phyloP scores from a whole-genome alignment of 2,797 vertebrate genomes.

The Synanceia verrucosa region DNA sequence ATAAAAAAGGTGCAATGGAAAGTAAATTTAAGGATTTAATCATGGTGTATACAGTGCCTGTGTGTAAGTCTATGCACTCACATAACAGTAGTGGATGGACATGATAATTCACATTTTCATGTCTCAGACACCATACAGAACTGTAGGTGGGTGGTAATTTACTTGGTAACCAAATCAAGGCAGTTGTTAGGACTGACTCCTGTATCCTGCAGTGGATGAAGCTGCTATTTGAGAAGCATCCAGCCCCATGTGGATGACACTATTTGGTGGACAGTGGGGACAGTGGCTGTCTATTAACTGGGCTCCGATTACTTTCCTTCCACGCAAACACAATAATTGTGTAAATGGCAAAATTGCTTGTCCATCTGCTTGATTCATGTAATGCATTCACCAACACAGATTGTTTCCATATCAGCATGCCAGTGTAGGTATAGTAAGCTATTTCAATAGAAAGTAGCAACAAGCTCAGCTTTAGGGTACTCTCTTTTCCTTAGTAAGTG shows the following conservation, averaged over 20 bases:
- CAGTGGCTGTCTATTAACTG: conserved; percentile 1
- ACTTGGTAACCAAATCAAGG: neutral
- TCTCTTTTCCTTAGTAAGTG: neutral
- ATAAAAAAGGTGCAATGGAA: neutral
- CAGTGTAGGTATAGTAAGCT: neutral
- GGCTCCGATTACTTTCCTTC: neutral
- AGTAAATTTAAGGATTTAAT: neutral
- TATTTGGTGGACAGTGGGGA: neutral
- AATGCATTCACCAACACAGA: neutral
- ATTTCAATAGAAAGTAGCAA: conserved; percentile 10
- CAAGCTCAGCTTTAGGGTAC: neutral
- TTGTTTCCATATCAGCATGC: neutral
- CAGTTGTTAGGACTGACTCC: neutral
- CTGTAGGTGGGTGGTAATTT: neutral
- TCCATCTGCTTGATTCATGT: neutral
- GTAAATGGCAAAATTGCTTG: neutral
- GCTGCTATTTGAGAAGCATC: neutral
- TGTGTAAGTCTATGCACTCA: neutral
- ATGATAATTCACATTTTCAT: neutral
- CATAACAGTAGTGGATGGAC: neutral
- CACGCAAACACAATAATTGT: conserved; percentile 6
- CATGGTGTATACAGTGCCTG: neutral
- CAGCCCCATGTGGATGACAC: neutral
- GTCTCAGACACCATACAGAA: too few species aligned
- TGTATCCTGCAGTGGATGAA: neutral